phyloP scores from a whole-genome alignment of 2,113 vertebrate species.

The Seriola dumerili region DNA sequence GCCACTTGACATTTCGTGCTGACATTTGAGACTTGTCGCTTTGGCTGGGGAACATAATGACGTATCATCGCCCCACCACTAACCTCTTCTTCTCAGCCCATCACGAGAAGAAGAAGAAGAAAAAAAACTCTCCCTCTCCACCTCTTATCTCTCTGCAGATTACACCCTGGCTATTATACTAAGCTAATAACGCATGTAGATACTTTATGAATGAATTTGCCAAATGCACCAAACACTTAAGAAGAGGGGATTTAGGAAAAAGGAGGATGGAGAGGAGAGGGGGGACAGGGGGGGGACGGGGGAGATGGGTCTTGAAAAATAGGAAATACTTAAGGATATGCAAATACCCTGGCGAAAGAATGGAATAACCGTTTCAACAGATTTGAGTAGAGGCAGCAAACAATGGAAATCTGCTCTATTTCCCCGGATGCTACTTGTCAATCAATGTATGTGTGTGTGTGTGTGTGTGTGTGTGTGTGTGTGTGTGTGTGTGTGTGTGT shows the following conservation, averaged over 20 bases:
- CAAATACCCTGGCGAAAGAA: slow-evolving; percentile 89
- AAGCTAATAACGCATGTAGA: slow-evolving; percentile 96
- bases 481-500: slow-evolving; percentile 4
- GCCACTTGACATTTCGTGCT: slow-evolving; percentile 89
- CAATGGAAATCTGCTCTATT: slow-evolving; percentile 87
- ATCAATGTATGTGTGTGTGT: slow-evolving; percentile 79
- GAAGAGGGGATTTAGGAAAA: slow-evolving; percentile 78
- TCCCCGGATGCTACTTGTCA: slow-evolving; percentile 86
- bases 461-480: slow-evolving; percentile 34
- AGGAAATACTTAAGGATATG: slow-evolving; percentile 96
- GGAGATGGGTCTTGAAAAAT: slow-evolving; percentile 84
- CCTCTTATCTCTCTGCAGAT: slow-evolving; percentile 92
- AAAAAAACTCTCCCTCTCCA: slow-evolving; percentile 81
- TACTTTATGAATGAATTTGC: slow-evolving; percentile 96
- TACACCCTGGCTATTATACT: slow-evolving; percentile 91
- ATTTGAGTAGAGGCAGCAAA: slow-evolving; percentile 88
- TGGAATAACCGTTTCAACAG: slow-evolving; percentile 90
- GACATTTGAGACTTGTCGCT: slow-evolving; percentile 86
- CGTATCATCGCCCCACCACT: slow-evolving; percentile 78
- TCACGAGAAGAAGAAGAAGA: slow-evolving; percentile 58
- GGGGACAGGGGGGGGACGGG: neutral
- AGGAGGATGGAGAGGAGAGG: slow-evolving; percentile 44
- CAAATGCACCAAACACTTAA: slow-evolving; percentile 94
- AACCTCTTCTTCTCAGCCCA: slow-evolving; percentile 50
- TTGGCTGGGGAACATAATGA: slow-evolving; percentile 85